A percentile compares a stretch with the other conserved stretches of the same genome.
phyloP scores from a whole-genome alignment of 2,113 vertebrate genomes.

The Seriola quinqueradiata region DNA sequence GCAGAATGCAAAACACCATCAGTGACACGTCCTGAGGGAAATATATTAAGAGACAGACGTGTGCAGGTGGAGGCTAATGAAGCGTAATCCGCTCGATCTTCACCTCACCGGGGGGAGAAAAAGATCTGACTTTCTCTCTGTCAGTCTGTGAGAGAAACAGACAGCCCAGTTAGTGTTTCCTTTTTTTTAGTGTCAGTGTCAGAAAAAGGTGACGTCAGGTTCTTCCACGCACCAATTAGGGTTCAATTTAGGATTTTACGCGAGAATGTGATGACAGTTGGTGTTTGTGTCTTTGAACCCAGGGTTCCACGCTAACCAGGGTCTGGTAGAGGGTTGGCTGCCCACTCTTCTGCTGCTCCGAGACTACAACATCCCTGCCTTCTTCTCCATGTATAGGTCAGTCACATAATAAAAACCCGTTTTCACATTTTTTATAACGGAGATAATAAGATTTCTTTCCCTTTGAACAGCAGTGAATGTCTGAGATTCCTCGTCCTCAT shows the following conservation, averaged over 20 bases:
- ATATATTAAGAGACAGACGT: constrained; percentile 10
- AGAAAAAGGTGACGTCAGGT: not conserved
- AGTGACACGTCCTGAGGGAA: not conserved
- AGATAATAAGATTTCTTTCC: not conserved
- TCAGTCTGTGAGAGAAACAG: constrained; percentile 4
- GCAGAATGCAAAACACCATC: not conserved
- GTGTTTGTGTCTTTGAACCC: constrained; percentile 7
- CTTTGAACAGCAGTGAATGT: constrained; percentile 14
- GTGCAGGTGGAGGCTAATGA: constrained; percentile 35
- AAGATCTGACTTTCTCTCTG: constrained; percentile 2
- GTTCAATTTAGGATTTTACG: not conserved
- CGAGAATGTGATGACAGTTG: not conserved
- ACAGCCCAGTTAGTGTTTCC: not conserved
- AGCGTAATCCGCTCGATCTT: constrained; percentile 24
- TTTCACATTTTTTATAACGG: not conserved
- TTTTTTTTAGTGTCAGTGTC: constrained; percentile 12
- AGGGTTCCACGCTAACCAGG: constrained; percentile 92
- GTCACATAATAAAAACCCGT: constrained; percentile 2
- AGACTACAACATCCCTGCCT: constrained; percentile 90
- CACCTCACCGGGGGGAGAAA: not conserved
- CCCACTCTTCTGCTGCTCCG: constrained; percentile 94
- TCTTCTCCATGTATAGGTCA: constrained; percentile 93
- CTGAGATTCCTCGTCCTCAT: constrained; percentile 21
- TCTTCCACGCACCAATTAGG: not conserved
- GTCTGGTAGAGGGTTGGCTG: constrained; percentile 91